Evolutionary conservation across 2,888 invertebrate genomes (phyloP).

Genomic region (Drosophila paranaensis): DNA sequence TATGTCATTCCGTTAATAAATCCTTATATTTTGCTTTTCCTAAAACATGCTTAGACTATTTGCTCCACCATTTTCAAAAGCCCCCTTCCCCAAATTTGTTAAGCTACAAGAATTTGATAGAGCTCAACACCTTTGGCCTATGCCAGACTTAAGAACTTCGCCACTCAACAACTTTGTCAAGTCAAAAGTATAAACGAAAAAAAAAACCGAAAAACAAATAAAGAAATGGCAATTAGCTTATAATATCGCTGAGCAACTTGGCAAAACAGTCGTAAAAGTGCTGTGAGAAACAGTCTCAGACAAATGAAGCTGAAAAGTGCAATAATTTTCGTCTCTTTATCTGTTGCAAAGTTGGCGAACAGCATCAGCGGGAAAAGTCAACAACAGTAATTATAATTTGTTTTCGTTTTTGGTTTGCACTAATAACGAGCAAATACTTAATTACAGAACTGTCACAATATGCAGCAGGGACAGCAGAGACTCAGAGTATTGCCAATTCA

Average conservation of each 20-base stretch:
- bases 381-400: slow-evolving; percentile 44
- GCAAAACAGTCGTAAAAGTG: slow-evolving; percentile 34
- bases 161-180: not conserved
- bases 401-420: slow-evolving; percentile 22
- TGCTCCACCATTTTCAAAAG: not conserved
- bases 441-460: slow-evolving; percentile 28
- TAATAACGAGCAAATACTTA: slow-evolving; percentile 38
- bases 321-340: slow-evolving; percentile 60
- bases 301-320: slow-evolving; percentile 53
- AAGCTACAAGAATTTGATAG: not conserved
- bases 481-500: slow-evolving; percentile 15
- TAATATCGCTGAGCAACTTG: slow-evolving; percentile 49
- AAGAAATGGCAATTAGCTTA: slow-evolving; percentile 43
- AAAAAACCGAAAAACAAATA: not conserved
- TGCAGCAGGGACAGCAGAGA: not conserved
- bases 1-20: too few species aligned
- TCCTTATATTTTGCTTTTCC: too few species aligned
- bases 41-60: too few species aligned
- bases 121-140: slow-evolving; percentile 17
- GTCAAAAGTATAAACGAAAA: slow-evolving; percentile 10
- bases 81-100: fast-evolving
- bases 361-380: slow-evolving; percentile 30
- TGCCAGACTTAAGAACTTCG: slow-evolving; percentile 19
- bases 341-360: slow-evolving; percentile 17
- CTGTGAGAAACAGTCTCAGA: slow-evolving; percentile 13